phyloP scores from a whole-genome alignment of 2,797 vertebrate species.

The Spea hammondii region DNA sequence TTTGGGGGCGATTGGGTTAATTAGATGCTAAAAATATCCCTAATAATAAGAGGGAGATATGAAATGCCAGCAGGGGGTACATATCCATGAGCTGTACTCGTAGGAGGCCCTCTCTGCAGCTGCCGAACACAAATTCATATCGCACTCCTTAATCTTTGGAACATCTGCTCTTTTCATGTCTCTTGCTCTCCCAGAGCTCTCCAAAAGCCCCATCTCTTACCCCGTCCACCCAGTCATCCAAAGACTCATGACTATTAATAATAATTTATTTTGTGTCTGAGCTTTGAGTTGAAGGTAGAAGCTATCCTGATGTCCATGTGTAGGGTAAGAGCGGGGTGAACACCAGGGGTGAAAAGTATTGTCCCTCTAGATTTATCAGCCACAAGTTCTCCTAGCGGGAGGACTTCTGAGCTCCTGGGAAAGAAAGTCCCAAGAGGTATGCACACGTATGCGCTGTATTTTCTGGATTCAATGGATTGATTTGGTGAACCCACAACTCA shows the following conservation, averaged over 20 bases:
- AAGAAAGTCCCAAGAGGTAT: too few relatives aligned
- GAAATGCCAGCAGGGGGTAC: conserved; percentile 43
- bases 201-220: conserved; percentile 23
- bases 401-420: too few relatives aligned
- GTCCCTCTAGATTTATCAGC: too few relatives aligned
- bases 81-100: conserved; percentile 42
- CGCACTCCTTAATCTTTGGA: conserved; percentile 44
- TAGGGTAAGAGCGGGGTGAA: too few relatives aligned
- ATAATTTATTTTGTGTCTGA: conserved; percentile 21
- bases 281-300: neutral
- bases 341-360: too few relatives aligned
- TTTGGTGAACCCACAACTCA: too few relatives aligned
- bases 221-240: neutral
- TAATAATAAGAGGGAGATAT: conserved; percentile 50
- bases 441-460: too few relatives aligned
- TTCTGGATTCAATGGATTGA: too few relatives aligned
- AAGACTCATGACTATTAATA: conserved; percentile 13
- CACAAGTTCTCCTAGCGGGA: too few relatives aligned
- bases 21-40: conserved; percentile 41
- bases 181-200: conserved; percentile 32
- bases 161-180: conserved; percentile 46
- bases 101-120: conserved; percentile 43
- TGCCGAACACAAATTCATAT: conserved; percentile 30
- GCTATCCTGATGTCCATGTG: too few relatives aligned
- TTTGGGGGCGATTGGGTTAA: conserved; percentile 29